phyloP scores from a whole-genome alignment of 64 coral and sea anemone genomes.

The Orbicella faveolata region DNA sequence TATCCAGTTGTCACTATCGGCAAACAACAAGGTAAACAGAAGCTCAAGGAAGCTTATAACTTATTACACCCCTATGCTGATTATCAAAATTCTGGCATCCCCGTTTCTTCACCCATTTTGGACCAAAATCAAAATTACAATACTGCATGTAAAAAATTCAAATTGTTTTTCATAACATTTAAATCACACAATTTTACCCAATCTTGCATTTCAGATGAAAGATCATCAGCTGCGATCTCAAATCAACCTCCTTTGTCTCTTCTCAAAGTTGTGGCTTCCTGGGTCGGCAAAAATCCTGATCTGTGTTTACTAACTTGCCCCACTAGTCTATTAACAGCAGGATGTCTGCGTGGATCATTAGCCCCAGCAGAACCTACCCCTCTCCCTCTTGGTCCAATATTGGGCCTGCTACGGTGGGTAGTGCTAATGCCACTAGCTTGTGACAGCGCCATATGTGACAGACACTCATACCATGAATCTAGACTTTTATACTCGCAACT shows the following conservation, averaged over 20 bases:
- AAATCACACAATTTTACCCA: background rate
- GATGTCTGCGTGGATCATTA: conserved; percentile 14
- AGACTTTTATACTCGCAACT: conserved; percentile 77
- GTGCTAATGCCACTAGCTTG: conserved; percentile 72
- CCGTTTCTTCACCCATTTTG: no score
- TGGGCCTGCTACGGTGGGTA: conserved; percentile 80
- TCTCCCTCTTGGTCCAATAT: conserved; percentile 51
- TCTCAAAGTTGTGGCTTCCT: conserved; percentile 76
- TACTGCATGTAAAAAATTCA: no score
- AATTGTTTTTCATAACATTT: no score
- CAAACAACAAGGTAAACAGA: conserved; percentile 13
- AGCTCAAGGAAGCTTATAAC: background rate
- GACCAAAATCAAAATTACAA: no score
- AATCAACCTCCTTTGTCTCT: conserved; percentile 42
- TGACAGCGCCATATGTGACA: background rate
- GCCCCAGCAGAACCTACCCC: conserved; percentile 10
- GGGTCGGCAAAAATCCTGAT: conserved; percentile 74
- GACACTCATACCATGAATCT: background rate
- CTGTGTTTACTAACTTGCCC: conserved; percentile 67
- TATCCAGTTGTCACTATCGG: conserved; percentile 42
- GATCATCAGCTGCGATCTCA: background rate
- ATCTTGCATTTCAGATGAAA: conserved; percentile 37
- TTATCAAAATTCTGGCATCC: no score
- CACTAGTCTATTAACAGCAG: background rate
- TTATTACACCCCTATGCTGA: background rate